Evolutionary conservation across 1,140 invertebrate species (phyloP), one percentile per base, ranked within the genome.

Genomic region (Melitaea cinxia): DNA sequence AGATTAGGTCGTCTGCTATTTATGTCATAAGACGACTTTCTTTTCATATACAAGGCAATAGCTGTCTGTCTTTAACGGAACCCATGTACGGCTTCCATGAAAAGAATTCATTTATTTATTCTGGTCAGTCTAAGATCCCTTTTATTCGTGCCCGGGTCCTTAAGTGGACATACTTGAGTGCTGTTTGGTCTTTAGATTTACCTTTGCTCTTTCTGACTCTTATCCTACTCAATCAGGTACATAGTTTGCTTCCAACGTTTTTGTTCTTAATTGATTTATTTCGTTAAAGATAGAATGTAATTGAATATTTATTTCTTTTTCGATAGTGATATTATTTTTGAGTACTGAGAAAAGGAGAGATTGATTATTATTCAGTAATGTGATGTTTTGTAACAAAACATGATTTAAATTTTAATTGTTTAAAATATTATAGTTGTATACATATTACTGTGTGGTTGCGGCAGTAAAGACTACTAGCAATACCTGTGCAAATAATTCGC

Each of bases 151-250:
- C 77, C 78, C 72, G 70, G 68, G 73, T 77, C 78, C 75, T 65
- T 85, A 87, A 89, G 86, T 85, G 83, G 80, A 83, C 83, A 80
- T 75, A 73, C 82, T 88, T 80, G 76, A 88, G 84, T 87, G 80
- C 62, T 85, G 74, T 89, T 89, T 87, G 84, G 82, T 78, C 83
- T 85, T 73, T 77, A 80, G 84, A 85, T 87, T 88, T 87, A 83
- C 82, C 82, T 85, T 80, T 85, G 82, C 82, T 84, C 82, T 82
- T 84, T 83, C 72, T 65, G 57, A 75, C 73, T 75, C 73, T 80
- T 65, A 75, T 72, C 74, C 80, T 73, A 77, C 80, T 88, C 80
- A 84, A 85, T 89, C 83, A 83, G 72, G 71, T 67, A 71, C 68
- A 69, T 49, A 28, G 24, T 30, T 65, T 56, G 47, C 54, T 62